A percentile compares a stretch with the other conserved stretches of the same genome.
Conservation (phyloP, 2,113 vertebrate genomes). For the Rhinoderma darwinii region DNA sequence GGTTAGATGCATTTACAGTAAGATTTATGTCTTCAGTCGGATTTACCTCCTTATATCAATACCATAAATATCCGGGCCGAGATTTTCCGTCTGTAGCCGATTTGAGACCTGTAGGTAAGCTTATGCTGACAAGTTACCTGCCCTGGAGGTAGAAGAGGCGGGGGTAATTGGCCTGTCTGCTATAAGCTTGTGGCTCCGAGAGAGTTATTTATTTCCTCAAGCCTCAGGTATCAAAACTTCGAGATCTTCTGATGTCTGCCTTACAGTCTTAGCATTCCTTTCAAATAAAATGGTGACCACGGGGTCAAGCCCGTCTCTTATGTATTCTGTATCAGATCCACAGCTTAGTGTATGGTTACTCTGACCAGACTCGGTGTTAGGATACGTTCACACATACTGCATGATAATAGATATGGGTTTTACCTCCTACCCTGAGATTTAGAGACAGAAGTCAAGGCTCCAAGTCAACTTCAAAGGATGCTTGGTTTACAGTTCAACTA, state of each 20-base stretch:
- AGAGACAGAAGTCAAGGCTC: no score
- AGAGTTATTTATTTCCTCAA: conserved; percentile 46
- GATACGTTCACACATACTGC: no score
- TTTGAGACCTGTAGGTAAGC: not conserved
- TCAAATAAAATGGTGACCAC: not conserved
- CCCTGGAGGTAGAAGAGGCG: not conserved
- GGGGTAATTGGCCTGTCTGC: not conserved
- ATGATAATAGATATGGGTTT: no score
- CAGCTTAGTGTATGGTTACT: not conserved
- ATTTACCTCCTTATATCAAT: no score
- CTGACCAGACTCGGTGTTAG: no score
- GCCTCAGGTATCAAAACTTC: conserved; percentile 31
- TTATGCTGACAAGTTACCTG: conserved; percentile 1
- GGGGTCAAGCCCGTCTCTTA: not conserved
- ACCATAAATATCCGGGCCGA: not conserved
- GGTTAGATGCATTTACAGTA: no score
- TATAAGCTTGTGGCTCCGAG: not conserved
- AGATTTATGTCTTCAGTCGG: no score
- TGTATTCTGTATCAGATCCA: not conserved
- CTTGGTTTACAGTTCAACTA: no score
- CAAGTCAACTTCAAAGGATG: no score
- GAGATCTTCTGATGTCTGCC: not conserved
- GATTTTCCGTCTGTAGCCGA: not conserved
- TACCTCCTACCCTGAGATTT: no score
- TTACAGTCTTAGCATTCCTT: conserved; percentile 13